phyloP scores from a whole-genome alignment of 2,113 vertebrate species.

The Neotoma lepida region DNA sequence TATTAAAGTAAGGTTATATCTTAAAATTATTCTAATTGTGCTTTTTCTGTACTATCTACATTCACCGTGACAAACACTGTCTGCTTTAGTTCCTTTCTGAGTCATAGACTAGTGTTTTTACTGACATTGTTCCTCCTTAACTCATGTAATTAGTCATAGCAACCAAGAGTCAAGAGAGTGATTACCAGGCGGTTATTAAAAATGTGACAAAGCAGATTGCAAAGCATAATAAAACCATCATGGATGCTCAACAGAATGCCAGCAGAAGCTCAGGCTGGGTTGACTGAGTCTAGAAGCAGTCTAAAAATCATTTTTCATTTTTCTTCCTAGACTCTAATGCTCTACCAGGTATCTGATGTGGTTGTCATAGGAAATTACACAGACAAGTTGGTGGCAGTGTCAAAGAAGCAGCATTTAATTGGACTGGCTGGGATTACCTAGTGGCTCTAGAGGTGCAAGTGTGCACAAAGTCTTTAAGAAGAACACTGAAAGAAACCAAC shows the following conservation, averaged over 20 bases:
- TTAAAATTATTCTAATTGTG: not conserved
- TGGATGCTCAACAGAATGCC: slow-evolving; percentile 88
- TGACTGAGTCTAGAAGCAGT: not conserved
- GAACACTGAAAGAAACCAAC: not conserved
- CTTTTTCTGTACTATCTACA: slow-evolving; percentile 46
- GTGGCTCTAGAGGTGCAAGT: not conserved
- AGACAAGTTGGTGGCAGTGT: not conserved
- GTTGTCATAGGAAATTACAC: not conserved
- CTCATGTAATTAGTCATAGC: slow-evolving; percentile 91
- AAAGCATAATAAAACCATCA: slow-evolving; percentile 92
- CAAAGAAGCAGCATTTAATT: not conserved
- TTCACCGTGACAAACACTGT: slow-evolving; percentile 39
- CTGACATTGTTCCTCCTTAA: slow-evolving; percentile 83
- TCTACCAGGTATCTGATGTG: not conserved
- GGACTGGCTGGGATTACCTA: not conserved
- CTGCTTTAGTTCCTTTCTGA: slow-evolving; percentile 58
- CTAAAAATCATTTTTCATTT: not conserved
- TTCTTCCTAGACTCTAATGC: not conserved
- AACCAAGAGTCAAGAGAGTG: slow-evolving; percentile 94
- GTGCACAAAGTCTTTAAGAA: not conserved
- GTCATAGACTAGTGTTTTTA: slow-evolving; percentile 71
- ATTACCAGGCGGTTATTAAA: slow-evolving; percentile 90
- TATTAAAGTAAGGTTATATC: not conserved
- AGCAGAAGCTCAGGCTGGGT: slow-evolving; percentile 84
- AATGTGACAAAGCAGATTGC: slow-evolving; percentile 89